Base-by-base conservation (phyloP, 2,888 invertebrate species). In the Scaptomyza flava region DNA sequence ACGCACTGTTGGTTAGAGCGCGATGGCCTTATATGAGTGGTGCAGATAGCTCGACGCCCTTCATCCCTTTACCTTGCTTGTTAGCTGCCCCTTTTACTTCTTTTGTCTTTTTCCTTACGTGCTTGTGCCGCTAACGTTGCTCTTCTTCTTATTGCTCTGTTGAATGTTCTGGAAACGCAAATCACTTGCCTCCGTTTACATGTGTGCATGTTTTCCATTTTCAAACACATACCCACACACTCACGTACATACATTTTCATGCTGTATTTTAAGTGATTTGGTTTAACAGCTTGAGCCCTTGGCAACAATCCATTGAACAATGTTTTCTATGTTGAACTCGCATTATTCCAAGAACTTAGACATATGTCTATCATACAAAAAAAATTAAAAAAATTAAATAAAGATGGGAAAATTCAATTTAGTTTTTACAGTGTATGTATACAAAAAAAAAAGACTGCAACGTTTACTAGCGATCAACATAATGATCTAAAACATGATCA, bases 21-120 rank as follows among this genome's bases (percentile, higher is more conserved):
- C 58, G 30, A 69, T 17, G 14, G 41, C 41, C 11, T 47, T 42
- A 23, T 5, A 33, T 36, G 34, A 38, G 42, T 17, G 14, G 17
- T 41, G 7, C 38, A 17, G 38, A 17, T 41, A 41, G 17, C 17
- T 41, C 17, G 17, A 8, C 41, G 38, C 66, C 14, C 75, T 75
- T 75, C 75, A 73, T 73, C 75, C 73, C 73, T 75, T 67, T 71
- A 66, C 56, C 56, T 67, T 59, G 36, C 36, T 9, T 4, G 11
- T 33, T 52, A 8, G 31, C 17, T 65, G 58, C 47, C 30, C 36
- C 45, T 9, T 45, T 27, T 23, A 17, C 41, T n/a, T 50, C 6
- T 33, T 45, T 45, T 36, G 36, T 27, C 51, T 47, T 27, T 36
- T 62, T n/a, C 46, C n/a, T 43, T 41, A 14, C 33, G 30, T 52